Percentiles rank a stretch among this genome's conserved stretches.
These are phyloP conservation scores for Penaeus vannamei DNA, from an alignment of 1,140 invertebrate species.

Conservation along the genomic window DNA sequence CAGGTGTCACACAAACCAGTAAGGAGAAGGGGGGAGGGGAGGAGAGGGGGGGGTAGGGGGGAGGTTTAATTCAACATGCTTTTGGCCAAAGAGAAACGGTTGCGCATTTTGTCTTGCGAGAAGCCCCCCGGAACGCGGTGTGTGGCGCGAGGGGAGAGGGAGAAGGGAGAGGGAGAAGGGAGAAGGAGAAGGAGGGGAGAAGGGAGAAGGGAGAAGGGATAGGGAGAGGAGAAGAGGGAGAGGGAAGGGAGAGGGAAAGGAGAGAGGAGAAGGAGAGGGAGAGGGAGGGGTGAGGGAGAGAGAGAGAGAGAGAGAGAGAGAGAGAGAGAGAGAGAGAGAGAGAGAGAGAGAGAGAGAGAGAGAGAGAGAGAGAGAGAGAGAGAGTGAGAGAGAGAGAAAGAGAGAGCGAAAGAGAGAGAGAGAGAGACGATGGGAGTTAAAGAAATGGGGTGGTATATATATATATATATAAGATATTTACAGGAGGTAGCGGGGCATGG, in stretches of 20 bases:
- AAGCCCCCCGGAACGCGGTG: too few relatives aligned
- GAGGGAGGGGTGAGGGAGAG: background rate
- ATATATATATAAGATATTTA: too few relatives aligned
- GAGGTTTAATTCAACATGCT: too few relatives aligned
- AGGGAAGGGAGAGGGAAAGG: background rate
- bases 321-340: background rate
- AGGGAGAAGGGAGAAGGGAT: background rate
- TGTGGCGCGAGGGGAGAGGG: too few relatives aligned
- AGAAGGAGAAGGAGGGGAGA: background rate
- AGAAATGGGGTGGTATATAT: too few relatives aligned
- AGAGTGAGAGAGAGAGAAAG: background rate
- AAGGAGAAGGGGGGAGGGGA: too few relatives aligned
- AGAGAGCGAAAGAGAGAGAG: background rate
- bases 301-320: background rate
- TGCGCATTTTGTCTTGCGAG: too few relatives aligned
- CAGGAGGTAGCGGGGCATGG: too few relatives aligned
- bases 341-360: background rate
- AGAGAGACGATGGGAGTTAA: background rate
- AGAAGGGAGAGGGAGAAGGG: background rate
- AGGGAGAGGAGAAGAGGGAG: background rate
- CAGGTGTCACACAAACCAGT: too few relatives aligned
- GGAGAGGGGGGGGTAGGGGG: too few relatives aligned
- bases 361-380: background rate
- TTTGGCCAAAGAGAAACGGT: too few relatives aligned
- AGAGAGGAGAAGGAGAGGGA: background rate